phyloP scores from a whole-genome alignment of 2,113 vertebrate genomes.

The Nothocercus nigrocapillus region DNA sequence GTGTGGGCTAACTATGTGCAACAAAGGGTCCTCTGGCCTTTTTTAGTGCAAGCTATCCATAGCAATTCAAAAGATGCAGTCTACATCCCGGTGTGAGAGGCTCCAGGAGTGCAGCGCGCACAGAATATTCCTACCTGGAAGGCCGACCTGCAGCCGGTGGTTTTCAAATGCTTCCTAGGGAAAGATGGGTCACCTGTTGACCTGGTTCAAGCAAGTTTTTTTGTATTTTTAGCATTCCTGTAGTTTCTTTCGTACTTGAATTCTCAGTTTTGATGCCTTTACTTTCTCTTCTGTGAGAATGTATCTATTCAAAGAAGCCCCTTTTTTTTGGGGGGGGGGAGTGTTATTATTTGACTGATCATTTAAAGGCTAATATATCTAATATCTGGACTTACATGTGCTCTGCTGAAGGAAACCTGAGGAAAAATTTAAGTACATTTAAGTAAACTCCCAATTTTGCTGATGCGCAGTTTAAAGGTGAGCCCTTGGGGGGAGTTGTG shows the following conservation, averaged over 20 bases:
- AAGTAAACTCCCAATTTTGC: neutral
- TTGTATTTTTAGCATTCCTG: rapidly evolving
- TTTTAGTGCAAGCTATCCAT: rapidly evolving
- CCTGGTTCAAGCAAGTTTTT: neutral
- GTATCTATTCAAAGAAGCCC: neutral
- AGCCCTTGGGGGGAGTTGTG: neutral
- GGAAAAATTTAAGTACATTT: rapidly evolving
- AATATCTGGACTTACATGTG: neutral
- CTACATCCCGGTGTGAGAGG: rapidly evolving
- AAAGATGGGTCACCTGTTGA: no score
- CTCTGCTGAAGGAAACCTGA: neutral
- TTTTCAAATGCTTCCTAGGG: neutral
- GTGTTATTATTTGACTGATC: neutral
- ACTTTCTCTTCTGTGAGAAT: neutral
- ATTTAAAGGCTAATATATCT: neutral
- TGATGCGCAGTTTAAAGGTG: neutral
- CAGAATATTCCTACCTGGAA: rapidly evolving
- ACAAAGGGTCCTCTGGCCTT: neutral
- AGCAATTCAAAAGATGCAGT: rapidly evolving
- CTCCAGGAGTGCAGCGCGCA: neutral
- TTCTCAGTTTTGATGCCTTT: neutral
- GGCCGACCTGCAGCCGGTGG: rapidly evolving
- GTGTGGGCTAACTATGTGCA: neutral
- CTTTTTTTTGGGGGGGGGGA: neutral
- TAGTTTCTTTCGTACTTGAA: neutral